Evolutionary conservation across 2,797 vertebrate species (phyloP).

Genomic region (Gila robusta): DNA sequence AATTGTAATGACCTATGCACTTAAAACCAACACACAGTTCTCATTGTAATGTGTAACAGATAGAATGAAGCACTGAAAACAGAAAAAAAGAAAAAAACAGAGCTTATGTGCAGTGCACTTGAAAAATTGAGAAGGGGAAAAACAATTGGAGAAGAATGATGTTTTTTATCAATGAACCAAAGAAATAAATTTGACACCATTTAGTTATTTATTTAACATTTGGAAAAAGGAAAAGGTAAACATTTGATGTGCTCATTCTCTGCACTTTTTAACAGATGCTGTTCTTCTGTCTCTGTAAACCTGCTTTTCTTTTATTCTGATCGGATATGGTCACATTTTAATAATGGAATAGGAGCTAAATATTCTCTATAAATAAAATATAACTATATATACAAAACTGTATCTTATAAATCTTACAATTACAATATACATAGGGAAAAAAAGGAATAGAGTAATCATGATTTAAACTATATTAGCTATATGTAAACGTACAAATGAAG

Average conservation of each 20-base stretch:
- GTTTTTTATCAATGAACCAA: background rate
- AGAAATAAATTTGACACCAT: background rate
- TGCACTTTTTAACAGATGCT: slow-evolving; percentile 5
- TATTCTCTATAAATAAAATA: slow-evolving; percentile 57
- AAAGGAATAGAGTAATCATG: slow-evolving; percentile 2
- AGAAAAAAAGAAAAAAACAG: background rate
- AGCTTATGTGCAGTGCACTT: background rate
- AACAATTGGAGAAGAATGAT: background rate
- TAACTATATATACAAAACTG: slow-evolving; percentile 50
- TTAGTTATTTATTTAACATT: slow-evolving; percentile 16
- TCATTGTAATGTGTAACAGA: slow-evolving; percentile 56
- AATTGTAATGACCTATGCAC: slow-evolving; percentile 3
- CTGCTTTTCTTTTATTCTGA: background rate
- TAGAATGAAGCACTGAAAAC: background rate
- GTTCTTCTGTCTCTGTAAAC: background rate
- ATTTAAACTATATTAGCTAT: slow-evolving; percentile 6
- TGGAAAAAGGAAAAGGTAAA: background rate
- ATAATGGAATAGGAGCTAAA: slow-evolving; percentile 19
- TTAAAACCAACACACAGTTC: slow-evolving; percentile 11
- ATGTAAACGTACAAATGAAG: slow-evolving; percentile 22
- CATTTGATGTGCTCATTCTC: background rate
- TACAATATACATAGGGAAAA: slow-evolving; percentile 35
- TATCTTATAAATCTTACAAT: slow-evolving; percentile 51
- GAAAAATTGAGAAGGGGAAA: background rate
- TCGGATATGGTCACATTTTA: slow-evolving; percentile 18